phyloP scores from a whole-genome alignment of 2,888 invertebrate species.

The Mythimna albipuncta region DNA sequence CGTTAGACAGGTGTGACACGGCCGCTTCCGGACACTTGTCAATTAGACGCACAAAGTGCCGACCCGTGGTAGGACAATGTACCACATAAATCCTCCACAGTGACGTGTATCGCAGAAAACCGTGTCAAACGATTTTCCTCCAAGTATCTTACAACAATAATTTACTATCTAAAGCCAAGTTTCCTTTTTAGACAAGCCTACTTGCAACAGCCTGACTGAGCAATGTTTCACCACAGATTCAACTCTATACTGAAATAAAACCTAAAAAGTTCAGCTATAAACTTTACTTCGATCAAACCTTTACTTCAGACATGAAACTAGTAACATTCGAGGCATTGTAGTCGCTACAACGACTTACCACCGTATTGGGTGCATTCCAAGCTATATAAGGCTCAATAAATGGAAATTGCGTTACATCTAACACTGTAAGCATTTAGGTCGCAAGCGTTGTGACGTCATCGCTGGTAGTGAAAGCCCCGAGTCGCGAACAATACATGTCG shows the following conservation, averaged over 20 bases:
- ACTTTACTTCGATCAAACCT: constrained; percentile 41
- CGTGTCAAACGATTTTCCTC: constrained; percentile 69
- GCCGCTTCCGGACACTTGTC: constrained; percentile 81
- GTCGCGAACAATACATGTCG: constrained; percentile 87
- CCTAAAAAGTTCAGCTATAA: constrained; percentile 34
- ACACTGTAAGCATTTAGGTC: constrained; percentile 84
- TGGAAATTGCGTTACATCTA: constrained; percentile 84
- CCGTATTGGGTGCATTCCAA: constrained; percentile 71
- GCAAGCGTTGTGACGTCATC: constrained; percentile 82
- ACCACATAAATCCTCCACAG: constrained; percentile 77
- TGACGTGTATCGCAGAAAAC: constrained; percentile 70
- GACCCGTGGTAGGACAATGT: constrained; percentile 75
- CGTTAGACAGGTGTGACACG: constrained; percentile 76
- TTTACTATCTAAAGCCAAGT: constrained; percentile 28
- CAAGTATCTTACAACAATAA: constrained; percentile 25
- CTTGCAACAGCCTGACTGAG: neutral
- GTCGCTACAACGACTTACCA: constrained; percentile 68
- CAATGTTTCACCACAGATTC: constrained; percentile 5
- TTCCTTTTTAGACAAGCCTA: constrained; percentile 11
- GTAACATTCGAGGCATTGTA: constrained; percentile 64
- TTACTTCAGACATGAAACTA: constrained; percentile 64
- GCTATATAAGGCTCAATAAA: constrained; percentile 79
- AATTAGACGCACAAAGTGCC: constrained; percentile 84
- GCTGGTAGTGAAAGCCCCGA: constrained; percentile 84
- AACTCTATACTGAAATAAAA: constrained; percentile 31